Percentiles rank a stretch among this genome's conserved stretches.
These are phyloP conservation scores for Synaphobranchus kaupii DNA, from an alignment of 2,797 vertebrate genomes.

Conservation along the genomic window DNA sequence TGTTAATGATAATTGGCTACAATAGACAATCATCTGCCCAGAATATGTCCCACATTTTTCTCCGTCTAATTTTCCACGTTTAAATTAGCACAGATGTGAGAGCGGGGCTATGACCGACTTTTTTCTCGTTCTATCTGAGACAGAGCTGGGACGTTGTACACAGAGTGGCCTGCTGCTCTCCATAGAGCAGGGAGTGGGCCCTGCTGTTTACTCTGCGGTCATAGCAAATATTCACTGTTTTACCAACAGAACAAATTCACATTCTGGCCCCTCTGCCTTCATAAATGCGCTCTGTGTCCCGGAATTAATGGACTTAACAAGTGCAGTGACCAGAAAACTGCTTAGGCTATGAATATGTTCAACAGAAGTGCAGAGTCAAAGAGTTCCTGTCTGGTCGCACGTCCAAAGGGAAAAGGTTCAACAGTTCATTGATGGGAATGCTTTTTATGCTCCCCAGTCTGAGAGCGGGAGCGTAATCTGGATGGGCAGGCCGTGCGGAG, in stretches of 20 bases:
- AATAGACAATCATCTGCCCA: slow-evolving; percentile 28
- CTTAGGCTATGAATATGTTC: slow-evolving; percentile 73
- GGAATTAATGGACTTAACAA: slow-evolving; percentile 81
- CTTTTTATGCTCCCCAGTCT: slow-evolving; percentile 76
- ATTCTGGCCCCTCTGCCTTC: slow-evolving; percentile 69
- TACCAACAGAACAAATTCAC: slow-evolving; percentile 80
- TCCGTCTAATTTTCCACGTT: not conserved
- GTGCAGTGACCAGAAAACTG: slow-evolving; percentile 77
- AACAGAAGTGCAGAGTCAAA: slow-evolving; percentile 79
- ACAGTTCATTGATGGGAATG: slow-evolving; percentile 73
- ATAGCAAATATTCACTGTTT: slow-evolving; percentile 76
- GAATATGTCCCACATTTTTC: not conserved
- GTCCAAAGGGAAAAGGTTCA: slow-evolving; percentile 74
- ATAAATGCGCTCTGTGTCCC: slow-evolving; percentile 75
- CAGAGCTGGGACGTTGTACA: not conserved
- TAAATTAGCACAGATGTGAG: slow-evolving; percentile 21
- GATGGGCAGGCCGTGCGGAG: slow-evolving; percentile 63
- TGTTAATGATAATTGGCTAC: slow-evolving; percentile 37
- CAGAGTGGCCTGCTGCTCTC: slow-evolving; percentile 22
- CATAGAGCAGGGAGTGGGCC: slow-evolving; percentile 46
- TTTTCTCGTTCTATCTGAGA: not conserved
- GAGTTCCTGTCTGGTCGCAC: slow-evolving; percentile 77
- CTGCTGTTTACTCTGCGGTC: slow-evolving; percentile 70
- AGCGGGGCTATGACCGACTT: not conserved
- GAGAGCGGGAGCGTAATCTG: slow-evolving; percentile 70